Base-by-base conservation (phyloP, 2,888 invertebrate genomes). In the Philonicus albiceps region DNA sequence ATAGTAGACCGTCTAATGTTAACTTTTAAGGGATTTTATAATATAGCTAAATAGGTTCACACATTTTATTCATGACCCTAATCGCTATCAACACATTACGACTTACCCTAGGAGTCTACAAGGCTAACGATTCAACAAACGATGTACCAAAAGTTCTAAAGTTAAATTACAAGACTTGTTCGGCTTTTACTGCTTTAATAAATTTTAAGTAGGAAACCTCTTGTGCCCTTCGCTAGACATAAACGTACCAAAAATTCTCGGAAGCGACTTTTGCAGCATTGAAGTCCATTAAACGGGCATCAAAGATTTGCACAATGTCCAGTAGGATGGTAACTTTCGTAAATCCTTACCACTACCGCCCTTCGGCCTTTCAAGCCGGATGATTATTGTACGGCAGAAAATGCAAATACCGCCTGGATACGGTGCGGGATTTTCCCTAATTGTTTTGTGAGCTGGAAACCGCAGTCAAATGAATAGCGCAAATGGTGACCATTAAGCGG, bases 381-480 rank as follows among this genome's bases (percentile, higher is more conserved):
- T 11, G 27, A 11, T 64, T 64, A 11, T 11, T 49, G 19, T 64
- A 27, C 64, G 64, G 11, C 64, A 31, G 74, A 37, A 74, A 37
- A 75, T 75, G 75, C 75, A 75, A 37, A 75, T 37, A 37, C 7
- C n/a, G 37, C 75, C 75, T 22, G 64, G 64, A 27, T 64, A 64
- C 64, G 22, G 22, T 27, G 22, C n/a, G 37, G 31, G 34, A 34
- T 27, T 75, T 37, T 37, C 75, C 75, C 34, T 75, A 75, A 75
- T 75, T 75, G 75, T 75, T 75, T 75, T 75, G 75, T 37, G 75
- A 75, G 37, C 37, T 75, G 75, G 75, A 75, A 75, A 75, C 75
- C 75, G 37, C 75, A 75, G 37, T 75, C 75, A 37, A 37, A 37
- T 37, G 75, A 75, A 75, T 34, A 37, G 75, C 75, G 75, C 75